A percentile compares a stretch with the other conserved stretches of the same genome.
phyloP scores from a whole-genome alignment of 2,888 invertebrate species.

The Andrena haemorrhoa region DNA sequence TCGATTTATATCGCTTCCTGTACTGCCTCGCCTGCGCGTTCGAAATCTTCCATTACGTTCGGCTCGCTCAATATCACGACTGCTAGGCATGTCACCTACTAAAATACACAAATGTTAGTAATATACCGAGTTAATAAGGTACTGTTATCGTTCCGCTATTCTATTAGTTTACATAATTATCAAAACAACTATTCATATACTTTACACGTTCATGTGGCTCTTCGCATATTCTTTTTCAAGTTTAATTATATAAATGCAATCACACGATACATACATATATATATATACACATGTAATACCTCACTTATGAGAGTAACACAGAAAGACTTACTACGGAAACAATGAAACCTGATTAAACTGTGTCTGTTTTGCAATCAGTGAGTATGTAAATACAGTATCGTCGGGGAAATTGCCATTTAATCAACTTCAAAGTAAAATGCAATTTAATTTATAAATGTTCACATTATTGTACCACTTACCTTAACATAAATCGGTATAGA shows the following conservation, averaged over 20 bases:
- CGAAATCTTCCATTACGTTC: slow-evolving; percentile 84
- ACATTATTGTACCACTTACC: slow-evolving; percentile 24
- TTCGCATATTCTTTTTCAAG: neutral
- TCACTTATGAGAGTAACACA: slow-evolving; percentile 12
- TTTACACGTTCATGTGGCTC: neutral
- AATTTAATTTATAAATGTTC: neutral
- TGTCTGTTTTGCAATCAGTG: neutral
- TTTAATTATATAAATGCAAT: too few species aligned
- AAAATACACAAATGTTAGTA: slow-evolving; percentile 44
- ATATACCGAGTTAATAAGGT: neutral
- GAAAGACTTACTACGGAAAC: neutral
- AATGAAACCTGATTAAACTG: neutral
- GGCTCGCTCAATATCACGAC: slow-evolving; percentile 82
- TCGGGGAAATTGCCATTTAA: neutral
- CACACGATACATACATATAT: too few species aligned
- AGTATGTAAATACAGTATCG: neutral
- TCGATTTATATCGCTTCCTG: slow-evolving; percentile 78
- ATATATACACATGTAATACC: neutral
- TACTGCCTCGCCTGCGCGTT: slow-evolving; percentile 81
- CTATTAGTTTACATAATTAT: slow-evolving; percentile 2
- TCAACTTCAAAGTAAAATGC: neutral
- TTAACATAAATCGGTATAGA: slow-evolving; percentile 34
- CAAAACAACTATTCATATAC: neutral
- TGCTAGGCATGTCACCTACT: slow-evolving; percentile 85
- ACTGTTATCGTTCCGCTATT: neutral